Evolutionary conservation across 2,113 vertebrate species (phyloP), one percentile per base, ranked within the genome.

Genomic region (Prunella fulvescens): DNA sequence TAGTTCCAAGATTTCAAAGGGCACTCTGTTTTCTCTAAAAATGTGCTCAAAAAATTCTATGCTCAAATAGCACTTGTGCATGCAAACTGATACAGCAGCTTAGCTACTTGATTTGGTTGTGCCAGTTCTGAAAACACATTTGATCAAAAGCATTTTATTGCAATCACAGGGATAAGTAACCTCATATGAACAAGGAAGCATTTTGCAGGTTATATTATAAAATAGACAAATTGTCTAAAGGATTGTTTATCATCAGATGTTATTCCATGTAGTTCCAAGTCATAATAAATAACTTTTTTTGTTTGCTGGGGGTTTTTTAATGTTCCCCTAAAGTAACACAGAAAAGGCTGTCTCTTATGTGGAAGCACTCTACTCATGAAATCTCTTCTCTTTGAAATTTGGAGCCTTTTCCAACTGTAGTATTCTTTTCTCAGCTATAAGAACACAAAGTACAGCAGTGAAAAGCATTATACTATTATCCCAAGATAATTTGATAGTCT

Each of bases 401-500:
- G 15, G 74, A 93, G 73, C 64, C 71, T 78, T 88, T 95, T 88
- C 72, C 67, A 93, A 69, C 47, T 82, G 51, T 56, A 92, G 65
- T 42, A 83, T 74, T 94, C 92, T 92, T 95, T 90, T n/a, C 50
- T 95, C 44, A 60, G 79, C 67, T 78, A 78, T 57, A 71, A 78
- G 85, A 90, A 90, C 85, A 80, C 18, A 48, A 56, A 86, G 72
- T 67, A 80, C 88, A 67, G 81, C 56, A 91, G 37, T 25, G 5
- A 86, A 94, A 93, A 90, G 71, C 76, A 71, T 93, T 84, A 81
- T 31, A 25, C 82, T 86, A 82, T 95, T 93, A 96, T 90, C 76
- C 67, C 56, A 78, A 86, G 92, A 90, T 93, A 96, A 95, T 94
- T 92, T 96, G 85, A 88, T 92, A 88, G 67, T 71, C 71, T 60